These are phyloP conservation scores for Brachyistius frenatus DNA, from an alignment of 2,113 vertebrate species.

Conservation along the genomic window DNA sequence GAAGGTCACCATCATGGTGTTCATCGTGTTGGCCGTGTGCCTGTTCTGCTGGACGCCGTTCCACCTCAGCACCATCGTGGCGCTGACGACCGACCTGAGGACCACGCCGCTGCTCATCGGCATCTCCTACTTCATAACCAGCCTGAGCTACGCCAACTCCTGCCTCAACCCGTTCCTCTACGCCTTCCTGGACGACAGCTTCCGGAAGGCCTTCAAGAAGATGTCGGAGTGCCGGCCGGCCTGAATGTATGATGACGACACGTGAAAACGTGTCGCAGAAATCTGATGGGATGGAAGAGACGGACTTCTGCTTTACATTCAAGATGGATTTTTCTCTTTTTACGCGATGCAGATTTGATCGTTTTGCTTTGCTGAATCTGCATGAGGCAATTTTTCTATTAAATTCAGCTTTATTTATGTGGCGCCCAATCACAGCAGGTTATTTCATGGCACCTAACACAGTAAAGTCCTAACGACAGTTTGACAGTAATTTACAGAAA, in stretches of 20 bases:
- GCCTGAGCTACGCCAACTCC: constrained; percentile 93
- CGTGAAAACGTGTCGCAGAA: not conserved
- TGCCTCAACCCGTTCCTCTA: constrained; percentile 93
- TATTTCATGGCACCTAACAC: no score
- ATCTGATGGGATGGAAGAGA: not conserved
- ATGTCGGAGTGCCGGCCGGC: constrained; percentile 86
- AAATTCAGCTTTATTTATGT: no score
- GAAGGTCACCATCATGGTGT: constrained; percentile 92
- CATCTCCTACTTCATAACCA: constrained; percentile 92
- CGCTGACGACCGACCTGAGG: constrained; percentile 90
- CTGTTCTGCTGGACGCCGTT: constrained; percentile 94
- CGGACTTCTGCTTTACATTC: not conserved
- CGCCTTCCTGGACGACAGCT: constrained; percentile 91
- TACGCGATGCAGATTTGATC: not conserved
- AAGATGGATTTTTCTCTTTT: not conserved
- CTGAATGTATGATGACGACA: constrained; percentile 57
- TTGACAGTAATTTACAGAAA: no score
- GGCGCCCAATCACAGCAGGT: no score
- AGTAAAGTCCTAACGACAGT: no score
- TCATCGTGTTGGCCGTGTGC: constrained; percentile 90
- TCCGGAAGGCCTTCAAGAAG: constrained; percentile 89
- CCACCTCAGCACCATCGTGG: constrained; percentile 92
- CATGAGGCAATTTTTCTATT: constrained; percentile 13
- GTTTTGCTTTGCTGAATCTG: constrained; percentile 15
- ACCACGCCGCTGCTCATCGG: constrained; percentile 89